These are phyloP conservation scores for Polypedilum pembai DNA, from an alignment of 1,140 invertebrate genomes.

Conservation along the genomic window DNA sequence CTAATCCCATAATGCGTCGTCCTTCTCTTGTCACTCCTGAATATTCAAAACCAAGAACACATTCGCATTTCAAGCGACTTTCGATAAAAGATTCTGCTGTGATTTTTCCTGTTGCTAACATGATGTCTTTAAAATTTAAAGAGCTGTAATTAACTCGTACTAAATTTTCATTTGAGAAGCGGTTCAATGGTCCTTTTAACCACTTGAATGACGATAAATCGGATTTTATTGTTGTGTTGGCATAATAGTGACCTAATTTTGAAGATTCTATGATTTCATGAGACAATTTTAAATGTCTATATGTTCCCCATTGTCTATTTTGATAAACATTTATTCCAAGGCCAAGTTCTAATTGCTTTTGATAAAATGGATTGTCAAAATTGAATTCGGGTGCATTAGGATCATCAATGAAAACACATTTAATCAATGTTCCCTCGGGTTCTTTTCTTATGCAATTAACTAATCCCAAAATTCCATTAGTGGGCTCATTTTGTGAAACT, in stretches of 20 bases:
- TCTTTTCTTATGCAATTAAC: constrained; percentile 71
- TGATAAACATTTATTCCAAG: constrained; percentile 58
- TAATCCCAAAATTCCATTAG: constrained; percentile 64
- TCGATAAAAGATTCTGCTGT: constrained; percentile 47
- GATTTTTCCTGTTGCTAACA: not conserved
- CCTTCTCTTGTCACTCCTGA: constrained; percentile 59
- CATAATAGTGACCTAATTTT: constrained; percentile 50
- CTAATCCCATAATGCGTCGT: constrained; percentile 70
- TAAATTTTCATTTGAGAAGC: constrained; percentile 65
- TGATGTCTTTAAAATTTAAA: not conserved
- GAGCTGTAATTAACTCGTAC: not conserved
- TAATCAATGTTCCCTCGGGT: constrained; percentile 54
- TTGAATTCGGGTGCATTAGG: constrained; percentile 48
- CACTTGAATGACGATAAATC: constrained; percentile 55
- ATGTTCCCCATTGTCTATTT: constrained; percentile 59
- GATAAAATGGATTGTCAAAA: constrained; percentile 43
- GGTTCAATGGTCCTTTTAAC: constrained; percentile 54
- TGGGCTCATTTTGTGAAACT: constrained; percentile 50
- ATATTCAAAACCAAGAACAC: constrained; percentile 77
- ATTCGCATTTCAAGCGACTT: constrained; percentile 61
- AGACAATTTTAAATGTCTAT: constrained; percentile 51
- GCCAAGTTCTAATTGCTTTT: constrained; percentile 51
- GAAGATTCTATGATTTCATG: not conserved
- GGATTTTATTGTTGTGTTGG: constrained; percentile 54
- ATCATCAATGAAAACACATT: constrained; percentile 53